Evolutionary conservation across 1,140 invertebrate species (phyloP).

Genomic region (Drosophila jambulina): DNA sequence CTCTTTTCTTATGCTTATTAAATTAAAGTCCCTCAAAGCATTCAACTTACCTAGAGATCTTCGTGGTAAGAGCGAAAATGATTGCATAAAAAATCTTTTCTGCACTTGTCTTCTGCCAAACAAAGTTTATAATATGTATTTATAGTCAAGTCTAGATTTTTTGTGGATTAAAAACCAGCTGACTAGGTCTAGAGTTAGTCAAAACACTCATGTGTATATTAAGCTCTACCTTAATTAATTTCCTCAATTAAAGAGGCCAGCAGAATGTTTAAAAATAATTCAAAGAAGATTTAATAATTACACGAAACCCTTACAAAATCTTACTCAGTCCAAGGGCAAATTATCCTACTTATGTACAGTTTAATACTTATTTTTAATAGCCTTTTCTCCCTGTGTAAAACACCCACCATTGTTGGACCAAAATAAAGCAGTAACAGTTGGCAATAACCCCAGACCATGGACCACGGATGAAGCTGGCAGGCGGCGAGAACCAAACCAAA

Average conservation of each 20-base stretch:
- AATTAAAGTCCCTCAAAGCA: too few relatives aligned
- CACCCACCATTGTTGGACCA: background rate
- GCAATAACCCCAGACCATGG: background rate
- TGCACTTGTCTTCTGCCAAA: too few relatives aligned
- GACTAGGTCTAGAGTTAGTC: too few relatives aligned
- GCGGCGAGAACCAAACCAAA: background rate
- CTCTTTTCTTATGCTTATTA: background rate
- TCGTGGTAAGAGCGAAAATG: too few relatives aligned
- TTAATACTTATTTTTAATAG: background rate
- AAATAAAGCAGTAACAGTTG: constrained; percentile 14
- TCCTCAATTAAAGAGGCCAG: background rate
- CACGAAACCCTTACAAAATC: background rate
- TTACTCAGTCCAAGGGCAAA: background rate
- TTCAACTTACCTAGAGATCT: too few relatives aligned
- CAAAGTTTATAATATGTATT: too few relatives aligned
- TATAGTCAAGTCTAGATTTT: too few relatives aligned
- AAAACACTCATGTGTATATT: too few relatives aligned
- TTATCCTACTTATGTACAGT: background rate
- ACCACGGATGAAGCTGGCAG: background rate
- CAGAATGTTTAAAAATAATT: background rate
- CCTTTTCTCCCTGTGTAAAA: background rate
- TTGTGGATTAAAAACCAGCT: too few relatives aligned
- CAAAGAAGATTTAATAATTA: background rate
- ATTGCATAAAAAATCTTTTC: too few relatives aligned
- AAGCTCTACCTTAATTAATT: background rate